These are phyloP conservation scores for Neelides sp. DNA, from an alignment of 1,140 invertebrate genomes.

Conservation along the genomic window DNA sequence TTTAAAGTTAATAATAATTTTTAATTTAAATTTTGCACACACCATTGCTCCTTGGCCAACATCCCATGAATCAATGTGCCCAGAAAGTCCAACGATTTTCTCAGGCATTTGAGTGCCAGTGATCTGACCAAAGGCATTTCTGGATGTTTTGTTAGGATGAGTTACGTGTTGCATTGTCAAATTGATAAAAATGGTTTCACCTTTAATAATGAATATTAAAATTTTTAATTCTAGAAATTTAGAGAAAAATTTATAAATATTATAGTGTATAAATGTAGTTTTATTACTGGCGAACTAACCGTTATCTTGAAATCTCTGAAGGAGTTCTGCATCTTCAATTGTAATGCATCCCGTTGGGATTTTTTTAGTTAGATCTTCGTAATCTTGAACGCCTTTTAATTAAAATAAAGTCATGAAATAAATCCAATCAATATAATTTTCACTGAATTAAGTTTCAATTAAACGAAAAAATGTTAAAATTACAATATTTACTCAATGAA, in stretches of 20 bases:
- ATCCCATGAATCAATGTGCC: constrained; percentile 45
- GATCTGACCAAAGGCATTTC: constrained; percentile 39
- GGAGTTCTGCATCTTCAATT: constrained; percentile 42
- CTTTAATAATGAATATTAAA: constrained; percentile 21
- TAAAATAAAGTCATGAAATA: constrained; percentile 1
- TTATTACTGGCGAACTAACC: too few species aligned
- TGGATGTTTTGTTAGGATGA: constrained; percentile 32
- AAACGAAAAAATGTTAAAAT: constrained; percentile 37
- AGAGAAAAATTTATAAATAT: too few species aligned
- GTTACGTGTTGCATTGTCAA: constrained; percentile 36
- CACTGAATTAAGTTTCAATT: constrained; percentile 37
- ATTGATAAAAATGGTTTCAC: constrained; percentile 32
- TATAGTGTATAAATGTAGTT: too few species aligned
- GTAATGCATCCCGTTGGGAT: constrained; percentile 42
- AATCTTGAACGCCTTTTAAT: constrained; percentile 13
- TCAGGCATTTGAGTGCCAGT: constrained; percentile 34
- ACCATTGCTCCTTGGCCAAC: constrained; percentile 76
- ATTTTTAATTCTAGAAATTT: background rate
- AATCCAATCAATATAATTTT: constrained; percentile 31
- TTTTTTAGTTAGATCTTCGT: constrained; percentile 29
- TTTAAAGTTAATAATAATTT: constrained; percentile 40
- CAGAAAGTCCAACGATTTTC: constrained; percentile 40
- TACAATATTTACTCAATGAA: background rate
- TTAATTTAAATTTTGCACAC: constrained; percentile 43
- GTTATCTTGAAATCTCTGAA: constrained; percentile 37